Evolutionary conservation across 2,888 invertebrate species (phyloP), one percentile per base, ranked within the genome.

Genomic region (Matsumyia berberina): DNA sequence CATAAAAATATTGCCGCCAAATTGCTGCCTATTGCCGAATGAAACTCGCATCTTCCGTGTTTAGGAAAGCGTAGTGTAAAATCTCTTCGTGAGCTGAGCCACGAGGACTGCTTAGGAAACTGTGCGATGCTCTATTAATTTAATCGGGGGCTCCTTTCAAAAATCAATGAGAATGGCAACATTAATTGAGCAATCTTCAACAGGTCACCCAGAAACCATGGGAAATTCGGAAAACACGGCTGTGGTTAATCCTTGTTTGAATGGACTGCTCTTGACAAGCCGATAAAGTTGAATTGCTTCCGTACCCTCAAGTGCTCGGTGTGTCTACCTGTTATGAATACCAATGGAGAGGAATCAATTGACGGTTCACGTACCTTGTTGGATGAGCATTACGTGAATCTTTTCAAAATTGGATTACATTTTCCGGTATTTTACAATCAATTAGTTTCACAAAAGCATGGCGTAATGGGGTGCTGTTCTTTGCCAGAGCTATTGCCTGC

Each of bases 351-450:
- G 11, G 60, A 78, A 72, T 79, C 67, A 69, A 46, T 77, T 73
- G 74, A 15, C n/a, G 29, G 67, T 33, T 53, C 49, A 64, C 3
- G 4, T 60, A 31, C 24, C 62, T 83, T 55, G 67, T 62, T 79
- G 66, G 64, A 69, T 79, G 74, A 64, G 57, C 46, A 69, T 80
- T 85, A 70, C 80, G 58, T 80, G 55, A 79, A 60, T 80, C 66
- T 80, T 35, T 37, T 57, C 9, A 12, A 55, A 74, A 85, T 70
- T 85, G 85, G 74, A 80, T 85, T 80, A 70, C 64, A 70, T 58
- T 70, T 70, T 85, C 80, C 80, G 85, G 85, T 70, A 58, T 29
- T 66, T 74, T 67, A 74, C 74, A 80, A 55, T 67, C 74, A 74
- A 80, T 80, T 85, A 70, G 42, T 44, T 62, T 42, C 42, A 44